Conservation (phyloP, 2,113 vertebrate species). For the Rattus rattus region DNA sequence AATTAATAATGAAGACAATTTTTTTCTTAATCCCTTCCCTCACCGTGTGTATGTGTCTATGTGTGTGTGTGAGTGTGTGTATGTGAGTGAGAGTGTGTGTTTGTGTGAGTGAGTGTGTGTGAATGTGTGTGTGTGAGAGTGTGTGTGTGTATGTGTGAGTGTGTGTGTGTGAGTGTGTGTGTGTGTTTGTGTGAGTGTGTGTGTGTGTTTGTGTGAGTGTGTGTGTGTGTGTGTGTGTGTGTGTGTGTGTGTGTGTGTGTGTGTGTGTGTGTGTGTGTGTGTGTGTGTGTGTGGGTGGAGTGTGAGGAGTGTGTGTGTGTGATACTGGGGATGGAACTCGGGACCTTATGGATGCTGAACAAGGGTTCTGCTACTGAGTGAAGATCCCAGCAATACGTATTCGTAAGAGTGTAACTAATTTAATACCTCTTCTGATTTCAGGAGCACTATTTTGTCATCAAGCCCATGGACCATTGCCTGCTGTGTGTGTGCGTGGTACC, state of each 20-base stretch:
- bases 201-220: not conserved
- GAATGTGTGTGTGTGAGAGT: not conserved
- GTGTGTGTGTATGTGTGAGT: not conserved
- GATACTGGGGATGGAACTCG: not conserved
- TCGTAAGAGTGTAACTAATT: not conserved
- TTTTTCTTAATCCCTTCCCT: not conserved
- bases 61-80: not conserved
- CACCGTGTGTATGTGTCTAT: not conserved
- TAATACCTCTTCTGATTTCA: slow-evolving; percentile 63
- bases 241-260: not conserved
- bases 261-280: not conserved
- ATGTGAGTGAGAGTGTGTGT: not conserved
- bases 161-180: not conserved
- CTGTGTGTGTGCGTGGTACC: slow-evolving; percentile 83
- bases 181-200: not conserved
- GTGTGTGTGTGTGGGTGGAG: not conserved
- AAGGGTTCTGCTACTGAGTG: not conserved
- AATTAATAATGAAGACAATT: not conserved
- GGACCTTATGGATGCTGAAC: not conserved
- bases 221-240: not conserved
- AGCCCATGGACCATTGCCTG: slow-evolving; percentile 85
- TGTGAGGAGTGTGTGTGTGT: not conserved
- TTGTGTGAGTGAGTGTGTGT: not conserved
- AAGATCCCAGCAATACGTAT: not conserved
- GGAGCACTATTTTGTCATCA: slow-evolving; percentile 85